These are phyloP conservation scores for Phenacoccus solenopsis DNA, from an alignment of 1,140 invertebrate species.

Conservation along the genomic window DNA sequence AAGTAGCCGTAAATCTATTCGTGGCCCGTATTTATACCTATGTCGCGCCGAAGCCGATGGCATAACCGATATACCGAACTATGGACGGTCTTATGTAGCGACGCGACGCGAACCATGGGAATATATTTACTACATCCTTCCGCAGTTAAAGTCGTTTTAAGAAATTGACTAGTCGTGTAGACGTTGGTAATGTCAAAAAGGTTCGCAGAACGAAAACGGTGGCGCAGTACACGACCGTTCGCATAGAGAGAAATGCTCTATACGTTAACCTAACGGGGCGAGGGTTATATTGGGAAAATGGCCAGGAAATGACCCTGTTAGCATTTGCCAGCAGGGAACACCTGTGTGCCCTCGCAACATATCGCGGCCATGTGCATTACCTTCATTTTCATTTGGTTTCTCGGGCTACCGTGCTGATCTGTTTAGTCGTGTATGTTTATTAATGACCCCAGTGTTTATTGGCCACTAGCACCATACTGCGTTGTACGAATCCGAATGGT, in stretches of 20 bases:
- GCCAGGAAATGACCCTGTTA: conserved; percentile 14
- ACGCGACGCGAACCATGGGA: conserved; percentile 6
- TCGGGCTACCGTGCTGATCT: neutral
- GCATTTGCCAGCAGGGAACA: neutral
- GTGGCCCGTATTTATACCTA: too few species aligned
- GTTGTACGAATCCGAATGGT: too few species aligned
- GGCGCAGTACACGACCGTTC: neutral
- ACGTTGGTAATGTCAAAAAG: conserved; percentile 10
- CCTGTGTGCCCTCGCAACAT: neutral
- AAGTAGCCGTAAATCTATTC: too few species aligned
- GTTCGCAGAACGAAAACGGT: neutral
- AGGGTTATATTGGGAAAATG: neutral
- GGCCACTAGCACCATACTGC: too few species aligned
- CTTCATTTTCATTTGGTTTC: conserved; percentile 4
- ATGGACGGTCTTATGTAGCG: too few species aligned
- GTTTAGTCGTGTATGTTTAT: neutral
- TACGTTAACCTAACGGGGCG: too few species aligned
- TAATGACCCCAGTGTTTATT: neutral
- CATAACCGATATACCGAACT: too few species aligned
- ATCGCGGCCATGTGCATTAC: conserved; percentile 7
- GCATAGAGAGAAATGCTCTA: neutral
- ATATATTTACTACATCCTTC: conserved; percentile 15
- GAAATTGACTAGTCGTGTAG: conserved; percentile 13
- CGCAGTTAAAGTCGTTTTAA: conserved; percentile 12
- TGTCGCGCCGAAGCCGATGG: too few species aligned